Evolutionary conservation across 2,888 invertebrate species (phyloP), one percentile per base, ranked within the genome.

Genomic region (Ernsta delagoae): DNA sequence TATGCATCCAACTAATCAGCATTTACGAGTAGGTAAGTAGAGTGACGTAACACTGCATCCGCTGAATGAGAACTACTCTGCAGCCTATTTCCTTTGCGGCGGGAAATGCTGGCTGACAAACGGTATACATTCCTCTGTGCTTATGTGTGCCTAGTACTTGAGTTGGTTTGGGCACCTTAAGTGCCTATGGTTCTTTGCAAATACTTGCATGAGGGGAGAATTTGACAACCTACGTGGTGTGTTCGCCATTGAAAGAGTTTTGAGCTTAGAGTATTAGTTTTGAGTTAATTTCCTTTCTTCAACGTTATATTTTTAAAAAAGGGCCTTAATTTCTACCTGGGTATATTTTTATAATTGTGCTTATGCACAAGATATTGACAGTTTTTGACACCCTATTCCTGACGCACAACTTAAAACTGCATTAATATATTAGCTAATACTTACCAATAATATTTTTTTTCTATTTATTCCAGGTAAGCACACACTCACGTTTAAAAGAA

Each of bases 391-490:
- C n/a, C n/a, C n/a, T n/a, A n/a, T n/a, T n/a, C n/a, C n/a, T n/a
- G n/a, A n/a, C n/a, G n/a, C n/a, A 12, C 6, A 12, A 5, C 4
- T 53, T 39, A 39, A 39, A 6, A 39, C 5, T 39, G 8, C 4
- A n/a, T 31, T 24, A 3, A 24, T 1, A 3, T 2, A 31, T 31
- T 31, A 16, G 16, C 16, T 16, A 16, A 16, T 16, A 16, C 16
- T 16, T 60, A 31, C 11, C 6, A 45, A 57, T 36, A 59, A 41
- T 41, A 60, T 54, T 43, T n/a, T 39, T 43, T 16, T 41, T 34
- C 53, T 48, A 59, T 66, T 60, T 41, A 53, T 66, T 66, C 9
- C 66, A 66, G 66, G 66, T 66, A 60, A 66, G 66, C 48, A 48
- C 59, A 59, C 59, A 12, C 36, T n/a, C 50, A 11, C 56, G 43